Base-by-base conservation (phyloP, 2,888 invertebrate species). In the Synergus umbraculus region DNA sequence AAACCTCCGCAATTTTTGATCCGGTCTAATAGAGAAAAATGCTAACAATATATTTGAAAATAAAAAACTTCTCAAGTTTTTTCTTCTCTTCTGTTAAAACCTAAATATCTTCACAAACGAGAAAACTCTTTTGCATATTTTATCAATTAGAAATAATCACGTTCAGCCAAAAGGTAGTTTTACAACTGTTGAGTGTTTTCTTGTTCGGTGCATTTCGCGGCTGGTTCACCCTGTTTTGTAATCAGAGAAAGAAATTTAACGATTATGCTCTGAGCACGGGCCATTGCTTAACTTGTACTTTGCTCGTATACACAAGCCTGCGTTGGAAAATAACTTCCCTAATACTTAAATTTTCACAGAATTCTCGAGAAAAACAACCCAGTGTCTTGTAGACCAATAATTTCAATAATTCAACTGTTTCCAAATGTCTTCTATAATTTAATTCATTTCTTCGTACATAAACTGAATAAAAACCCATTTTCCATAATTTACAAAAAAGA, bases 221-320 rank as follows among this genome's bases (percentile, higher is more conserved):
- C 54, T 73, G 37, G 37, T 73, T 73, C 73, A 54, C 9, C 73
- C 29, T 54, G 49, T 73, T 73, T 54, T 41, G 73, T 54, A 73
- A 73, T 73, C 54, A 73, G 73, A n/a, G 37, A 54, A 73, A 73
- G 37, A 73, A 54, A 73, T 49, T 69, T 54, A 73, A 73, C 73
- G 54, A 29, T 73, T 37, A 73, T 73, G 73, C 49, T 73, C 73
- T 54, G 73, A 54, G 49, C 49, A 73, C 54, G 54, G 54, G n/a
- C 37, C 49, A 46, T 69, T 46, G 69, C 46, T 29, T 46, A 69
- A 46, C 12, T 49, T 54, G 69, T 29, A 29, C 73, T 9, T 73
- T 73, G 54, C 4, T 15, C 49, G 54, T 54, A 37, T 41, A 37
- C 37, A n/a, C 54, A 54, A 73, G 29, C 49, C 29, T 54, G 22